Percentiles rank a stretch among this genome's conserved stretches.
Conservation (phyloP, 2,797 vertebrate genomes). For the Propithecus deckenii region DNA sequence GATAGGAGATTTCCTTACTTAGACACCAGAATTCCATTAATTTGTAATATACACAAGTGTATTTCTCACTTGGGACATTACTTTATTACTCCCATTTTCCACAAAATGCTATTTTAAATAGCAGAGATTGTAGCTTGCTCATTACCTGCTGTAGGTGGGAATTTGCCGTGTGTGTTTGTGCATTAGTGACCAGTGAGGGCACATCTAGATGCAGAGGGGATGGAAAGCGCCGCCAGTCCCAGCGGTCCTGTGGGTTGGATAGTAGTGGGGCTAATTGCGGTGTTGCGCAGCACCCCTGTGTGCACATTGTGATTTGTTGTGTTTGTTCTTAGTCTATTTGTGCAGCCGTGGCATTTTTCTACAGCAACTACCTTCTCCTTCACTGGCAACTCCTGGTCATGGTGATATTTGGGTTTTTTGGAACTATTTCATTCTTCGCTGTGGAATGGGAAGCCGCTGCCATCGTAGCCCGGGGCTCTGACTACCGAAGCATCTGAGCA, state of each 20-base stretch:
- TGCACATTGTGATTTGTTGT: neutral
- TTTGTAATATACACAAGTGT: accelerated
- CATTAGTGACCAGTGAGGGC: neutral
- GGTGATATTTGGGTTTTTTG: constrained; percentile 91
- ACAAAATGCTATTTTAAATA: neutral
- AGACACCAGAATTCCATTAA: accelerated
- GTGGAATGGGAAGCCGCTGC: constrained; percentile 89
- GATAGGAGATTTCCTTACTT: neutral
- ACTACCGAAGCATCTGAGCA: constrained; percentile 93
- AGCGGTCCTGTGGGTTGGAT: neutral
- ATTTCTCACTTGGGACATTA: neutral
- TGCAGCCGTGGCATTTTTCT: constrained; percentile 96
- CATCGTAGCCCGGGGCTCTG: constrained; percentile 82
- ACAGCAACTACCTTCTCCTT: constrained; percentile 97
- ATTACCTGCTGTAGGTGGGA: accelerated
- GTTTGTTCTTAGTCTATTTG: constrained; percentile 91
- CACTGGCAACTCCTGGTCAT: constrained; percentile 98
- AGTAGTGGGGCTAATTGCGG: neutral
- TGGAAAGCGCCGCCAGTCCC: neutral
- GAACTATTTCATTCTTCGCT: constrained; percentile 92
- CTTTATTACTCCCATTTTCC: no score
- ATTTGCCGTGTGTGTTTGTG: neutral
- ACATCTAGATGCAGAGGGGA: neutral
- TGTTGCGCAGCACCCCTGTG: neutral
- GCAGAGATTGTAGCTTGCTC: neutral